These are phyloP conservation scores for Aphrophora alni DNA, from an alignment of 2,888 invertebrate genomes.

Conservation along the genomic window DNA sequence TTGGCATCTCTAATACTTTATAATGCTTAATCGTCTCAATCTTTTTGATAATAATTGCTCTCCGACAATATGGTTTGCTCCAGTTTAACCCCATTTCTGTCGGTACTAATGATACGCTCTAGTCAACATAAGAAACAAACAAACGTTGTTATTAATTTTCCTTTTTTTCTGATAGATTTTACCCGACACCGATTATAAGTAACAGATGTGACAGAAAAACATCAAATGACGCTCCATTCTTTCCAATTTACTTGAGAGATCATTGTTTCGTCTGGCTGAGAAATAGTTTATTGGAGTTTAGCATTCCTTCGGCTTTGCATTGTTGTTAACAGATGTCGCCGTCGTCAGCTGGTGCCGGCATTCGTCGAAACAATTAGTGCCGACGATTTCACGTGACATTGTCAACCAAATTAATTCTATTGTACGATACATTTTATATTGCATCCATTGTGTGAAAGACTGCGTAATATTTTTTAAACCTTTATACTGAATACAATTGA, in stretches of 20 bases:
- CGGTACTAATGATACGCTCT: background rate
- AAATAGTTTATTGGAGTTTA: background rate
- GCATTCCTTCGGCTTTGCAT: background rate
- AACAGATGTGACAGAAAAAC: slow-evolving; percentile 17
- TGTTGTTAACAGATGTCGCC: background rate
- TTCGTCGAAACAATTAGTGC: background rate
- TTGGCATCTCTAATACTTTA: too few relatives aligned
- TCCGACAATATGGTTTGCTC: background rate
- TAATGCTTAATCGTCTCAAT: too few relatives aligned
- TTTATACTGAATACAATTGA: too few relatives aligned
- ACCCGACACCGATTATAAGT: background rate
- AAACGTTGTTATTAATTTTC: background rate
- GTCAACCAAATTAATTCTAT: background rate
- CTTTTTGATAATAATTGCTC: too few relatives aligned
- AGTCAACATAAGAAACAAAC: background rate
- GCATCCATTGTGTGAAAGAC: background rate
- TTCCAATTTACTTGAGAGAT: slow-evolving; percentile 16
- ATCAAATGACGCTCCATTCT: slow-evolving; percentile 26
- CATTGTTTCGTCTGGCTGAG: background rate
- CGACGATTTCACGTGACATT: background rate
- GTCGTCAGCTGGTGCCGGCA: background rate
- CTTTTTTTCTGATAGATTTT: background rate
- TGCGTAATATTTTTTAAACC: too few relatives aligned
- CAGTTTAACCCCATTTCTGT: background rate
- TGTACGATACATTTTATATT: background rate